Evolutionary conservation across 92 coral and sea anemone species (phyloP).

Genomic region (Palythoa heliodiscus): DNA sequence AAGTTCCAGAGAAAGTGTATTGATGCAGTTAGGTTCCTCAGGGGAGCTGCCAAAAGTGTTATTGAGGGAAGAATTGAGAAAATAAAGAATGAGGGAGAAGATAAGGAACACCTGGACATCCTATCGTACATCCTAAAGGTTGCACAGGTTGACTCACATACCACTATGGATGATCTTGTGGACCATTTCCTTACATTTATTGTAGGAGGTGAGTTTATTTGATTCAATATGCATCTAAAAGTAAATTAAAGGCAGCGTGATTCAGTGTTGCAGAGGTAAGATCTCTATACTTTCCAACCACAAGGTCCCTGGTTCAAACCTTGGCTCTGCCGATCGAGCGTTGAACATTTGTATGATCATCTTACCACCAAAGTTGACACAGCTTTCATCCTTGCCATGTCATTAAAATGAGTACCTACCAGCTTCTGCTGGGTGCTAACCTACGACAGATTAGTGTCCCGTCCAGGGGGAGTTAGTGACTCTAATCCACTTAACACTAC

Average conservation of each 20-base stretch:
- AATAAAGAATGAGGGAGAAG: slow-evolving; percentile 45
- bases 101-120: slow-evolving; percentile 67
- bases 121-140: slow-evolving; percentile 70
- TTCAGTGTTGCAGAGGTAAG: neutral
- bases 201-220: slow-evolving; percentile 67
- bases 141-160: slow-evolving; percentile 59
- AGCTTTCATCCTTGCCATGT: too few species aligned
- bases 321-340: too few species aligned
- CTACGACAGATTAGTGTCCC: too few species aligned
- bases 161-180: slow-evolving; percentile 76
- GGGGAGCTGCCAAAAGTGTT: slow-evolving; percentile 70
- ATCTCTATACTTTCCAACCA: too few species aligned
- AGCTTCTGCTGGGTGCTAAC: too few species aligned
- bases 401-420: too few species aligned
- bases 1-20: slow-evolving; percentile 48
- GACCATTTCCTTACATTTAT: slow-evolving; percentile 81
- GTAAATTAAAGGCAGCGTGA: too few species aligned
- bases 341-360: too few species aligned
- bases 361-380: too few species aligned
- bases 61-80: slow-evolving; percentile 70
- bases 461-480: too few species aligned
- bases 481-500: too few species aligned
- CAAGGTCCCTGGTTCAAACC: too few species aligned
- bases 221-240: neutral
- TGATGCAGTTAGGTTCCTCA: slow-evolving; percentile 68